phyloP scores from a whole-genome alignment of 2,888 invertebrate species.

The Caenorhabditis plicata region DNA sequence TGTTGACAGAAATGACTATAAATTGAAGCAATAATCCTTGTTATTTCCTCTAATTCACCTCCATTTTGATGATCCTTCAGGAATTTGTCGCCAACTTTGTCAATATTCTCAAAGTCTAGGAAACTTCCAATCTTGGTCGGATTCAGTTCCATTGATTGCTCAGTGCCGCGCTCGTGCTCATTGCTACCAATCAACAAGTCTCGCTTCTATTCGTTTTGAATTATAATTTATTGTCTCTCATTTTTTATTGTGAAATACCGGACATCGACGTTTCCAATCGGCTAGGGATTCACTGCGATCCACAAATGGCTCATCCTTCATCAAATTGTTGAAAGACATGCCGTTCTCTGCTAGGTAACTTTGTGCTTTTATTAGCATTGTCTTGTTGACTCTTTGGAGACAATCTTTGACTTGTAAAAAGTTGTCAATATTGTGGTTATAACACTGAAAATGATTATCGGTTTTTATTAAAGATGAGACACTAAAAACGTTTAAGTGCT shows the following conservation, averaged over 20 bases:
- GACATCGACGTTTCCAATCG: background rate
- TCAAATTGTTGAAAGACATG: background rate
- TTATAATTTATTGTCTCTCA: background rate
- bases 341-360: background rate
- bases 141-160: slow-evolving; percentile 6
- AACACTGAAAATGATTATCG: slow-evolving; percentile 9
- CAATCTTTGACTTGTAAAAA: background rate
- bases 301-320: background rate
- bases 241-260: background rate
- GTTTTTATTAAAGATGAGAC: background rate
- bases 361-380: background rate
- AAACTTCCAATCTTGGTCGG: slow-evolving; percentile 15
- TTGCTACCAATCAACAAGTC: slow-evolving; percentile 17
- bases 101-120: slow-evolving; percentile 19
- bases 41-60: background rate
- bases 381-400: background rate
- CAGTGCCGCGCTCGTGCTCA: slow-evolving; percentile 2
- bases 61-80: slow-evolving; percentile 2
- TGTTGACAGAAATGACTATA: too few relatives aligned
- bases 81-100: slow-evolving; percentile 15
- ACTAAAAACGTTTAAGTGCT: slow-evolving; percentile 3
- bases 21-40: background rate
- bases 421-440: background rate
- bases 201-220: slow-evolving; percentile 4
- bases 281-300: background rate